These are phyloP conservation scores for Drosophila phalerata DNA, from an alignment of 2,888 invertebrate species.

Conservation along the genomic window DNA sequence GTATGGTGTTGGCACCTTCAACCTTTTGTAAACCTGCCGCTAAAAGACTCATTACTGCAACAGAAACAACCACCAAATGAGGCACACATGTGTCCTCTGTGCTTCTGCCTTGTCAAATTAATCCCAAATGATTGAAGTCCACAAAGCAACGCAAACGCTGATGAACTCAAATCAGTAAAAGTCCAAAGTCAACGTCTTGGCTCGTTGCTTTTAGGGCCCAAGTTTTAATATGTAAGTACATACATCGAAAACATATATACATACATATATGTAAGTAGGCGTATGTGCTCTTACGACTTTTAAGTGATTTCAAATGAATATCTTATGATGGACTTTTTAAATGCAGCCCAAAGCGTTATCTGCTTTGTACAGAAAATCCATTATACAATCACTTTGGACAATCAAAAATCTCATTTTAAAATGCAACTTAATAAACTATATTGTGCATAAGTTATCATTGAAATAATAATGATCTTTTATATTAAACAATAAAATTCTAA, in stretches of 20 bases:
- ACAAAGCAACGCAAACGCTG: slow-evolving; percentile 48
- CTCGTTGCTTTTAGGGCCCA: slow-evolving; percentile 48
- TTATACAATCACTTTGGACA: neutral
- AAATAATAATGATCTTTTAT: too few species aligned
- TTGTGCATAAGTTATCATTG: neutral
- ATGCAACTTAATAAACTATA: neutral
- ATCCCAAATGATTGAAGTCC: slow-evolving; percentile 79
- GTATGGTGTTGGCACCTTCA: slow-evolving; percentile 43
- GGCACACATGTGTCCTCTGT: slow-evolving; percentile 69
- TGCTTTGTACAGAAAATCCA: neutral
- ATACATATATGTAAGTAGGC: neutral
- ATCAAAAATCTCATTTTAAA: neutral
- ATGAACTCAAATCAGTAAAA: slow-evolving; percentile 56
- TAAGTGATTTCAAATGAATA: slow-evolving; percentile 17
- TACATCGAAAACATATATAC: neutral
- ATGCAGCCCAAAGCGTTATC: neutral
- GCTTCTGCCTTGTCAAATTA: slow-evolving; percentile 63
- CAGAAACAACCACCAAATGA: slow-evolving; percentile 2
- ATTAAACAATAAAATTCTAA: too few species aligned
- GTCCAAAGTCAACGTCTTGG: slow-evolving; percentile 52
- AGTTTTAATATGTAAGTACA: slow-evolving; percentile 39
- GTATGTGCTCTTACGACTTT: slow-evolving; percentile 14
- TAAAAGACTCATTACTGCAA: slow-evolving; percentile 64
- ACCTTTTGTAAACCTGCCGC: slow-evolving; percentile 45
- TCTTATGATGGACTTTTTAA: slow-evolving; percentile 9